Conservation (phyloP, 2,888 invertebrate genomes). For the Euzophera pinguis region DNA sequence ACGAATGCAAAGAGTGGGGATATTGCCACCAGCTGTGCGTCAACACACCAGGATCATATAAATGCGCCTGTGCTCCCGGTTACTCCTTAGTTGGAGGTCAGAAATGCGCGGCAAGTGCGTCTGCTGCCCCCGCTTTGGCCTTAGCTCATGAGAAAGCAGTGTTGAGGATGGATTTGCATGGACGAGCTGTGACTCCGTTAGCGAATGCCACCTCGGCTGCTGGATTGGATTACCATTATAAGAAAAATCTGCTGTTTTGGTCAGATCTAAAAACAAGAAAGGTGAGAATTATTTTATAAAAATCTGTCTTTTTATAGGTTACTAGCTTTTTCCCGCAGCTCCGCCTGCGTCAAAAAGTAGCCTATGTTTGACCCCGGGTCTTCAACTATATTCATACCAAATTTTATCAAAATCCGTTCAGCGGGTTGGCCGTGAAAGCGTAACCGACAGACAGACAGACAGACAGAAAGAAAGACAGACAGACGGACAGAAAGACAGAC, state of each 20-base stretch:
- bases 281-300: no score
- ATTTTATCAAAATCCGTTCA: no score
- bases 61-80: conserved; percentile 90
- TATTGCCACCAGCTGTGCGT: conserved; percentile 97
- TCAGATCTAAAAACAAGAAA: conserved; percentile 93
- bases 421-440: no score
- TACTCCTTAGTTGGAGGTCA: conserved; percentile 81
- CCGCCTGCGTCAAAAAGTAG: no score
- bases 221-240: conserved; percentile 91
- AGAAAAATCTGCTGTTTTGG: conserved; percentile 90
- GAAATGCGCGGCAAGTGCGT: conserved; percentile 82
- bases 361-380: no score
- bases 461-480: no score
- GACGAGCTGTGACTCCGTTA: conserved; percentile 81
- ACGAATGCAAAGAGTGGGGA: conserved; percentile 96
- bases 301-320: no score
- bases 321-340: no score
- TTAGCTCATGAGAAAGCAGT: conserved; percentile 87
- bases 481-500: no score
- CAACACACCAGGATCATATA: conserved; percentile 91
- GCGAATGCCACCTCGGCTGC: conserved; percentile 92
- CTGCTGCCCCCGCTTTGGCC: conserved; percentile 81
- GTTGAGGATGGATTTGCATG: conserved; percentile 84
- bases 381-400: no score
- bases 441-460: background rate